Percentiles rank a stretch among this genome's conserved stretches.
phyloP scores from a whole-genome alignment of 2,113 vertebrate genomes.

The Pyrgilauda ruficollis region DNA sequence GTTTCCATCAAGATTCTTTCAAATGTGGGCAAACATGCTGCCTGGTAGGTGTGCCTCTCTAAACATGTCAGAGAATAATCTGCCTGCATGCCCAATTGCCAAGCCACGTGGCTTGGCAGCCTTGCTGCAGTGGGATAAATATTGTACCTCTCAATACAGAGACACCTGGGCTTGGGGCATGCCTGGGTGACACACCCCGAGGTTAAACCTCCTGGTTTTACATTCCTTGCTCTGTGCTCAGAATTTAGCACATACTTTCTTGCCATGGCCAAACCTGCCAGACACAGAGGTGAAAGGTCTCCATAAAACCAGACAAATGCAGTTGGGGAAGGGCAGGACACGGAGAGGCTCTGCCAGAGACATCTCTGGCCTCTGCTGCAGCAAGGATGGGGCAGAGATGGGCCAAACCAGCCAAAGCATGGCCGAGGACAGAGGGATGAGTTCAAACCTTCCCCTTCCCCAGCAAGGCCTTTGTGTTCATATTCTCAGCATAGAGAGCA shows the following conservation, averaged over 20 bases:
- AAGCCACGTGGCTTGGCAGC: constrained; percentile 7
- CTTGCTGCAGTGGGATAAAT: neutral
- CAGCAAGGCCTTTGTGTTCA: neutral
- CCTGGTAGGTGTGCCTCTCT: constrained; percentile 8
- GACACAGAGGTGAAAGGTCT: neutral
- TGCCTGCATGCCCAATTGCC: fast-evolving
- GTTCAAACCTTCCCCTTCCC: neutral
- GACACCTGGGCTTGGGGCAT: neutral
- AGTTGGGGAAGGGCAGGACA: neutral
- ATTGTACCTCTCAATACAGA: neutral
- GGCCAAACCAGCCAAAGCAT: neutral
- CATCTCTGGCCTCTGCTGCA: fast-evolving
- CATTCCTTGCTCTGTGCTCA: neutral
- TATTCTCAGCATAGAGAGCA: neutral
- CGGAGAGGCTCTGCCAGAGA: neutral
- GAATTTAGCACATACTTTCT: neutral
- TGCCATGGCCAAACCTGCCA: fast-evolving
- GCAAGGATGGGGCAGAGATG: neutral
- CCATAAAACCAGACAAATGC: fast-evolving
- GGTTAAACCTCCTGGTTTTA: neutral
- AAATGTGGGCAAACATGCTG: neutral
- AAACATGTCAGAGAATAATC: neutral
- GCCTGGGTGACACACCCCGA: neutral
- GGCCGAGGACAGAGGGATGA: neutral
- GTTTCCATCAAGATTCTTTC: constrained; percentile 1